Conservation (phyloP, 2,888 invertebrate species). For the Platycheirus albimanus region DNA sequence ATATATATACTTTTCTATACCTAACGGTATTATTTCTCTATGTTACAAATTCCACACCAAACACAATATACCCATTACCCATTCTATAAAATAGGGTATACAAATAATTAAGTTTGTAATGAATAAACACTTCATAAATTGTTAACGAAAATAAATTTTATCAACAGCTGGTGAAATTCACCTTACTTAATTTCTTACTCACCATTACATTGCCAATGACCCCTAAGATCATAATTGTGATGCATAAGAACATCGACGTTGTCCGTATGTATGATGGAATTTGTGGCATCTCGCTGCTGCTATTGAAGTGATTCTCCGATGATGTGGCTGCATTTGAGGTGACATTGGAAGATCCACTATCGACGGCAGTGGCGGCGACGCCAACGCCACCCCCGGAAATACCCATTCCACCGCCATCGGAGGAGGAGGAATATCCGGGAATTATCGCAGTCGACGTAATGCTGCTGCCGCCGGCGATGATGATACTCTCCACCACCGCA, state of each 20-base stretch:
- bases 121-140: too few species aligned
- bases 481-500: slow-evolving; percentile 44
- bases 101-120: too few species aligned
- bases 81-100: too few species aligned
- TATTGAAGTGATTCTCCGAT: slow-evolving; percentile 57
- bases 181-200: slow-evolving; percentile 70
- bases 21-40: too few species aligned
- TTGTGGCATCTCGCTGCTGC: slow-evolving; percentile 82
- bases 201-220: slow-evolving; percentile 96
- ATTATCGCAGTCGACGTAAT: slow-evolving; percentile 67
- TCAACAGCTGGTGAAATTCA: slow-evolving; percentile 17
- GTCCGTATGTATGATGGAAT: slow-evolving; percentile 94
- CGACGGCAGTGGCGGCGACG: slow-evolving; percentile 75
- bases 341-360: slow-evolving; percentile 75
- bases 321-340: slow-evolving; percentile 51
- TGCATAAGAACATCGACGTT: slow-evolving; percentile 94
- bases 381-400: slow-evolving; percentile 78
- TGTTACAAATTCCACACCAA: too few species aligned
- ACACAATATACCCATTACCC: too few species aligned
- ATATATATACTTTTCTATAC: too few species aligned
- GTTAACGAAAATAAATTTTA: too few species aligned
- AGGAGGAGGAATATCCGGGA: slow-evolving; percentile 66
- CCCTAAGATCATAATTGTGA: slow-evolving; percentile 93
- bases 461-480: slow-evolving; percentile 51
- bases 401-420: slow-evolving; percentile 69